Base-by-base conservation (phyloP, 64 coral and sea anemone genomes). In the Orbicella faveolata region DNA sequence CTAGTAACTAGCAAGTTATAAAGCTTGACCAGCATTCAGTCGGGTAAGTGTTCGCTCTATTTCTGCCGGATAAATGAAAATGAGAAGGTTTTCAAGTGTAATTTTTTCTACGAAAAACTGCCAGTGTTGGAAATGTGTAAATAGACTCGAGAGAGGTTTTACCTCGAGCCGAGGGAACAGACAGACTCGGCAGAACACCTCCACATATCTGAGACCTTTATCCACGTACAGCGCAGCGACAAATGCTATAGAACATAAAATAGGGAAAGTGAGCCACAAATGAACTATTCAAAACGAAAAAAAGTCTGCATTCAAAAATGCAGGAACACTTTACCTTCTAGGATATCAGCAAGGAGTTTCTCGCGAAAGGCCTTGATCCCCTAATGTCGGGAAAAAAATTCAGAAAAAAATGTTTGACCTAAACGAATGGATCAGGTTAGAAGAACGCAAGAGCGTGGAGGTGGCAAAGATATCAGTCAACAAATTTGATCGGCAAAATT, bases 101-200 rank as follows among this genome's bases (percentile, higher is more conserved):
- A 30, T 30, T 30, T 48, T 48, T 59, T 59, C 12, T 59, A 1
- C 12, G 55, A 59, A 12, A 10, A 59, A 59, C 12, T 59, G 55
- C 55, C 15, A 59, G 55, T 59, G 12, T 59, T 16, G 44, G 15
- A 59, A 59, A 59, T 59, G 13, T 11, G 54, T 52, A 3, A 79
- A 34, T 17, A n/a, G 17, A 53, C 19, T 2, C 34, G 78, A 52
- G 75, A 35, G n/a, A 37, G 77, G 20, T 82, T 88, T 83, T 87
- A 95, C 97, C 97, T 93, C 91, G 34, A 99, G 91, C 15, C 97
- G 90, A 69, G 97, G 89, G 59, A 99, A 96, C 73, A 99, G 81
- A 82, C 97, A 99, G 20, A 93, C 97, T 36, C 79, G 62, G 73
- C 97, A 99, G 76, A 99, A 93, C n/a, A 79, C 91, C 89, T 99